Evolutionary conservation across 1,140 invertebrate species (phyloP), one percentile per base, ranked within the genome.

Genomic region (Colletes gigas): DNA sequence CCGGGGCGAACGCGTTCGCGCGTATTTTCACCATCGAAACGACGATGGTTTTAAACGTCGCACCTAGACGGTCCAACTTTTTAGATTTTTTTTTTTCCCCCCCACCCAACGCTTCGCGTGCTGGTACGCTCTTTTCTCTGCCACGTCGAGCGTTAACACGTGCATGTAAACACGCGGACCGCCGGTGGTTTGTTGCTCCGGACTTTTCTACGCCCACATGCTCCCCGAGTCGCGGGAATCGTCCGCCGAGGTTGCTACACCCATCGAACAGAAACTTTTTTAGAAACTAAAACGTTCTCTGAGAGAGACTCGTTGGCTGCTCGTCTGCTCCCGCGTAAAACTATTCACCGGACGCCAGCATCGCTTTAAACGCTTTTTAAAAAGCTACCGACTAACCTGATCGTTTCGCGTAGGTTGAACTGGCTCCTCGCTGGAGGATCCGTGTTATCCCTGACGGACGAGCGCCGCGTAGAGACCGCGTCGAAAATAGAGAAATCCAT

Each of bases 401-500:
- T 76, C 19, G 68, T 52, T 12, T 63, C 30, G 70, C 44, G 52
- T 67, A 55, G 39, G 47, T 21, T 63, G 67, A 47, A 50, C 72
- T 50, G 4, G 8, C 7, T 30, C 39, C 50, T 39, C 54, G 73
- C 55, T n/a, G n/a, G n/a, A 39, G 19, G 68, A 65, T 68, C 67
- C 62, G 10, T 5, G 83, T 74, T 66, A 70, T 70, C 41, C 84
- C 10, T 44, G 21, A 50, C 17, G 9, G 21, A 39, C 8, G 67
- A 52, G 66, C 73, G 73, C 30, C 41, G 77, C 71, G 65, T 65
- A 21, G 66, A 52, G 59, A 54, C 41, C 19, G 57, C 63, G 68
- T 78, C 50, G 55, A 54, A 41, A 59, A 41, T 17, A 60, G 65
- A 57, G 70, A 85, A 85, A 85, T 85, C 84, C 84, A 80, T 85